Evolutionary conservation across 1,140 invertebrate genomes (phyloP).

Genomic region (Ephestia elutella): DNA sequence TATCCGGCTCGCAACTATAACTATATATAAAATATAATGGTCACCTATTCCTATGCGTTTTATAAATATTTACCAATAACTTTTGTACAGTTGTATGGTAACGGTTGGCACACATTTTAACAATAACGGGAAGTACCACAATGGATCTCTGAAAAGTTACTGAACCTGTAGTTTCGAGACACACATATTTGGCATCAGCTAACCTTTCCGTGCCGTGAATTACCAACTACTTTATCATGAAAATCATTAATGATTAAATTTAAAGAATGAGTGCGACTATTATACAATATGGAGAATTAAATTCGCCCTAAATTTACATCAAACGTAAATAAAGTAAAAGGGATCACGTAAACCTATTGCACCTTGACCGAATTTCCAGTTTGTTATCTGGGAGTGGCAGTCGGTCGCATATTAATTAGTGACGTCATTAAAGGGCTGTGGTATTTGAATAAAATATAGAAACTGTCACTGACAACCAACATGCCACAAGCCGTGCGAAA

Average conservation of each 20-base stretch:
- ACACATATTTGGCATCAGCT: no score
- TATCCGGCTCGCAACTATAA: no score
- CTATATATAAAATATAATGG: no score
- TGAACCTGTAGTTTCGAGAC: not conserved
- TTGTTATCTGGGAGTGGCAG: not conserved
- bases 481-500: not conserved
- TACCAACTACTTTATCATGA: no score
- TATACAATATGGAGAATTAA: not conserved
- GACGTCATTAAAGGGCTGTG: not conserved
- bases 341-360: not conserved
- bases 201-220: no score
- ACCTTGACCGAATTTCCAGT: conserved; percentile 2
- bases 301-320: not conserved
- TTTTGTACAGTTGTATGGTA: not conserved
- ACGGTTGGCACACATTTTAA: not conserved
- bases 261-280: no score
- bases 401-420: conserved; percentile 1
- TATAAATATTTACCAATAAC: not conserved
- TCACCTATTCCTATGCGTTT: no score
- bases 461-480: not conserved
- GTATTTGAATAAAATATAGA: not conserved
- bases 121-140: not conserved
- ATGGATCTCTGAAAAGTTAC: not conserved
- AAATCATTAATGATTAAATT: no score
- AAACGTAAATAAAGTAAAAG: not conserved